Evolutionary conservation across 2,888 invertebrate species (phyloP), one percentile per base, ranked within the genome.

Genomic region (Megamerina dolium): DNA sequence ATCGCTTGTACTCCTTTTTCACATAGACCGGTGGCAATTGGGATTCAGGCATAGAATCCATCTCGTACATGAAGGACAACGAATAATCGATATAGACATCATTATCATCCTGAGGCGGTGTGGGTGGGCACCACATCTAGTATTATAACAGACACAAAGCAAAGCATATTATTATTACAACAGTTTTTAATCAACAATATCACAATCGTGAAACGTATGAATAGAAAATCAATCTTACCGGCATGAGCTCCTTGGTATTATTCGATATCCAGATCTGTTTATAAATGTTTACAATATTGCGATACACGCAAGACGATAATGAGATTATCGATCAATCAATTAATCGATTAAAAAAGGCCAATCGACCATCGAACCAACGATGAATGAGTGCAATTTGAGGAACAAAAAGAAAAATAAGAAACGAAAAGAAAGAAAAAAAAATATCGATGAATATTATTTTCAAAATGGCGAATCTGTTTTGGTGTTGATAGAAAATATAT

Each of bases 61-160:
- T 74, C 48, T 92, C 87, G 73, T 96, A 96, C 50, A 95, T 78
- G 64, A 90, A 87, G 49, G 84, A 80, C 68, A 91, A 74, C 48
- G 87, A 83, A 56, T 81, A 79, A 68, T 96, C 95, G 55, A 91
- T 82, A 75, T 93, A 93, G 44, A 93, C 77, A 70, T 96, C 96
- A 63, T 85, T 84, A 60, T 93, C 93, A 68, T 89, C 88, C 67
- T 87, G 84, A 10, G 96, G 95, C 45, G 96, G 96, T 16, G 96
- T 96, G 44, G 95, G 96, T 41, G 96, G 96, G 56, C 89, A 84
- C 95, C 96, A 97, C 78, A 92, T 82, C 94, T 95, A 72, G 56
- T 61, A 27, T 4, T n/a, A n/a, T n/a, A n/a, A 38, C 10, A 48
- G 12, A 26, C 30, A 40, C n/a, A 37, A 16, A 9, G 17, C 10